phyloP scores from a whole-genome alignment of 2,797 vertebrate species.

The Chromobotia macracanthus region DNA sequence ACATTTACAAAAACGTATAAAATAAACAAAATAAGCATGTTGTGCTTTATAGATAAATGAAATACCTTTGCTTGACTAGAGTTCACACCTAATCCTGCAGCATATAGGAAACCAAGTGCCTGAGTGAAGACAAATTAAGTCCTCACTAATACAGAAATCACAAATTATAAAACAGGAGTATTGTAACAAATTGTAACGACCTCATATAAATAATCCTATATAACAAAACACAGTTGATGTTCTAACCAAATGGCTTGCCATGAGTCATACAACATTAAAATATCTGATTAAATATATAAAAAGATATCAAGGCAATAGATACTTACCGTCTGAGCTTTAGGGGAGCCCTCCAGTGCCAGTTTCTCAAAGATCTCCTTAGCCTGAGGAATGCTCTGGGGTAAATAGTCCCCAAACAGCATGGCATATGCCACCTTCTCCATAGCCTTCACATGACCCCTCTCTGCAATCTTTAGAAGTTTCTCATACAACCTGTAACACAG shows the following conservation, averaged over 20 bases:
- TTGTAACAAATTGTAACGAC: no score
- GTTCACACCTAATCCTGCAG: constrained; percentile 94
- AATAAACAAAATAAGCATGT: no score
- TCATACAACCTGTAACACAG: constrained; percentile 82
- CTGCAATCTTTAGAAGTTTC: constrained; percentile 87
- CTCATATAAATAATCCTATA: no score
- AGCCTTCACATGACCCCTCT: constrained; percentile 90
- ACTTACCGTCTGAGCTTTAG: constrained; percentile 91
- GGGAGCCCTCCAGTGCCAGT: constrained; percentile 89
- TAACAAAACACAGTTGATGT: not conserved
- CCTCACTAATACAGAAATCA: not conserved
- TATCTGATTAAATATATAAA: not conserved
- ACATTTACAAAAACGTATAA: no score
- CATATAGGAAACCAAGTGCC: constrained; percentile 97
- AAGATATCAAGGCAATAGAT: not conserved
- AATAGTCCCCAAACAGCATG: constrained; percentile 91
- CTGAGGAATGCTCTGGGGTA: constrained; percentile 86
- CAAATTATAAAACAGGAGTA: not conserved
- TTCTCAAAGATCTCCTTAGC: constrained; percentile 92
- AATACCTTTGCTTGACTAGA: constrained; percentile 98
- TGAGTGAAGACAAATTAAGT: constrained; percentile 63
- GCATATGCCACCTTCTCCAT: constrained; percentile 95
- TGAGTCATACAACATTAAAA: not conserved
- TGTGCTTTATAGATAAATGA: constrained; percentile 22
- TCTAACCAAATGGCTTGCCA: not conserved